phyloP scores from a whole-genome alignment of 2,797 vertebrate genomes.

The Glyptemys insculpta region DNA sequence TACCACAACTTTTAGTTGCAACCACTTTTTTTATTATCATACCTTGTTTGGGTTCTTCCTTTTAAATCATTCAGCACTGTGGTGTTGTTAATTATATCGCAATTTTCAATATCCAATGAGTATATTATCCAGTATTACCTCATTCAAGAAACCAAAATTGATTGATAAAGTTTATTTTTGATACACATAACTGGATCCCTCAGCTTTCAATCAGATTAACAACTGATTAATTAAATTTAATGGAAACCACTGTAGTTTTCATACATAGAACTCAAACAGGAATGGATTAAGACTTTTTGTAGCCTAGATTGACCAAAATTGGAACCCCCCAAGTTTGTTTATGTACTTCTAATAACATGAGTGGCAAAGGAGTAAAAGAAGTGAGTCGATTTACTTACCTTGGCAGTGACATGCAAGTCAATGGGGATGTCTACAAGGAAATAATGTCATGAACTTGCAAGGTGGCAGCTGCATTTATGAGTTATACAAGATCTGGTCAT shows the following conservation, averaged over 20 bases:
- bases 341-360: neutral
- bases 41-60: slow-evolving; percentile 34
- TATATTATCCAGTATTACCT: slow-evolving; percentile 45
- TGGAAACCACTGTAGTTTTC: neutral
- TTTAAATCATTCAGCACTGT: neutral
- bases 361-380: too few species aligned
- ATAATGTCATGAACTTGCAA: too few species aligned
- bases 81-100: slow-evolving; percentile 12
- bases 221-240: slow-evolving; percentile 58
- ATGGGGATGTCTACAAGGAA: too few species aligned
- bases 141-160: slow-evolving; percentile 54
- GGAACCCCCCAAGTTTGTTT: neutral
- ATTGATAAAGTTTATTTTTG: slow-evolving; percentile 57
- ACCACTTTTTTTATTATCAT: neutral
- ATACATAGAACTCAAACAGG: neutral
- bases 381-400: too few species aligned
- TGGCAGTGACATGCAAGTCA: too few species aligned
- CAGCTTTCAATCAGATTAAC: slow-evolving; percentile 54
- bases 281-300: neutral
- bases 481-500: too few species aligned
- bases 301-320: neutral
- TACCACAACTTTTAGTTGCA: neutral
- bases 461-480: too few species aligned
- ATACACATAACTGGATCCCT: slow-evolving; percentile 48
- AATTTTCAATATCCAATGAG: slow-evolving; percentile 23